Base-by-base conservation (phyloP, 2,888 invertebrate genomes). In the Epirrhoe alternata region DNA sequence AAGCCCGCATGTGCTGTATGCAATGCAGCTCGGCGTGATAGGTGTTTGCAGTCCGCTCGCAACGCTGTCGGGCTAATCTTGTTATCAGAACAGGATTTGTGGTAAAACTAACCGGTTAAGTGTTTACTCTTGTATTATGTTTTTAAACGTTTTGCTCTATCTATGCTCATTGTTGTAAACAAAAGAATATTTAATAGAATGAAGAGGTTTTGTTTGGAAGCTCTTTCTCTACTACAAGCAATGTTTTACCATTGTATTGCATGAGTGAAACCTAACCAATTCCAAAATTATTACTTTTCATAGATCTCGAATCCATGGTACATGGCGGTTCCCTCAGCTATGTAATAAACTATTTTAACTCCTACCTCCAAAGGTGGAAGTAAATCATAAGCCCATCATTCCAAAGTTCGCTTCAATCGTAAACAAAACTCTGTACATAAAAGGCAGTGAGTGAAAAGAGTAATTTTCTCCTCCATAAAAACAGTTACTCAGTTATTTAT, bases 401-500 rank as follows among this genome's bases (percentile, higher is more conserved):
- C 38, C 56, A 45, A 57, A 63, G 38, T 58, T 42, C 50, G 66
- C 49, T 33, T 64, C 75, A 75, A 83, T 84, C 85, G 85, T 87
- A 87, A 87, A 86, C 82, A 86, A 87, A 88, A 84, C 80, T 79
- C 78, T 74, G 82, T 85, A 83, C 83, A 88, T 88, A 87, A 88
- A 86, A 86, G 82, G 88, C 88, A 88, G 83, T 87, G 86, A 90
- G 86, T 87, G 86, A 86, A 86, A 86, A 87, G 86, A 86, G 86
- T 86, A 86, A 87, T 87, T 86, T 87, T 86, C 86, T 88, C 89
- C 88, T 87, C 89, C 89, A 91, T 90, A 92, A 91, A 92, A 92
- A 90, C 90, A 90, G 89, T 89, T 89, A 86, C 86, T 84, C 83
- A 86, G 90, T 90, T 92, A 92, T 92, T 92, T 92, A 91, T 89